Evolutionary conservation across 2,888 invertebrate genomes (phyloP), one percentile per base, ranked within the genome.

Genomic region (Ditula angustiorana): DNA sequence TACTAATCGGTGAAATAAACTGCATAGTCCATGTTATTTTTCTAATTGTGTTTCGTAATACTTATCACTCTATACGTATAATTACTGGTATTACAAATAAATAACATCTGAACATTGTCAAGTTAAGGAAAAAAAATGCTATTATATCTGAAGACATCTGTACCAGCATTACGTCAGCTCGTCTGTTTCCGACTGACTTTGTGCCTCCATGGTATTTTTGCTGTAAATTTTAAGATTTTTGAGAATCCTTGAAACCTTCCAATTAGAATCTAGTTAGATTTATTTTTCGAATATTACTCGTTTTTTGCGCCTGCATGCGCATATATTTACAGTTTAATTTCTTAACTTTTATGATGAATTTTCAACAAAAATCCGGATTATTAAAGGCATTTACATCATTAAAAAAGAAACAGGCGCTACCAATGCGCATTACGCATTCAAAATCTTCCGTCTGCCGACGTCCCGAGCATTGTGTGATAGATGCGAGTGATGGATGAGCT

Each of bases 401-500:
- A 28, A 24, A 52, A 60, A 56, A 49, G n/a, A 44, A 46, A 53
- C 41, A 49, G 30, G 28, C 53, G 46, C 47, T 59, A 66, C 21
- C 60, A 64, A 63, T 63, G 41, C 55, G 56, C 69, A 69, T 67
- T 58, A 61, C 70, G 28, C 35, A 70, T 76, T 78, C 74, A 79
- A 87, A 89, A 88, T 87, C 81, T 88, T 88, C 86, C 87, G 80
- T 74, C 72, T 76, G 52, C 55, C 71, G 73, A 69, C 75, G 69
- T 74, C 72, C 70, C 74, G 79, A 76, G 74, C 74, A 77, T 78
- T 76, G 74, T 74, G 70, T 74, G 83, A 83, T 81, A 81, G 81
- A 78, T 69, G 79, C 75, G 71, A 72, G 76, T 91, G 90, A 92
- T 91, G 87, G 92, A 92, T 92, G 86, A 74, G 83, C 79, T 85